Conservation (phyloP, 2,113 vertebrate species). For the Corvus hawaiiensis region DNA sequence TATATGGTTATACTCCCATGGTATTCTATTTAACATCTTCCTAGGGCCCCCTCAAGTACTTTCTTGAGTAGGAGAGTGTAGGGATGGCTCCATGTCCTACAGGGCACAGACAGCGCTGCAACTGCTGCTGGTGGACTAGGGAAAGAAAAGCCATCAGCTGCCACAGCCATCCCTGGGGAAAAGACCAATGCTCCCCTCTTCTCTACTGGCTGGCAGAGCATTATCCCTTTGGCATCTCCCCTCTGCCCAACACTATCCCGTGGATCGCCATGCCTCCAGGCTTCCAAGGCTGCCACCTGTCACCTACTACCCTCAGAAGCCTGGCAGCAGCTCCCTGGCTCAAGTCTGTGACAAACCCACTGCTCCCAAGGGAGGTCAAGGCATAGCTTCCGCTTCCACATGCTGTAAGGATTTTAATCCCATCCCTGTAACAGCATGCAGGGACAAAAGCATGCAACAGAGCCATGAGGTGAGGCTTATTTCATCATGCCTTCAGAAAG, state of each 20-base stretch:
- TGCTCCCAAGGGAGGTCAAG: not conserved
- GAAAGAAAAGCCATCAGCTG: not conserved
- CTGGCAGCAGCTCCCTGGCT: not conserved
- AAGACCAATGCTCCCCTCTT: not conserved
- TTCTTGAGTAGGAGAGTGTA: not conserved
- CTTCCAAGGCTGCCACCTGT: not conserved
- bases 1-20: not conserved
- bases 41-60: not conserved
- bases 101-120: not conserved
- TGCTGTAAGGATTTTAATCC: not conserved
- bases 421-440: not conserved
- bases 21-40: not conserved
- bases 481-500: not conserved
- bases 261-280: not conserved
- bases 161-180: not conserved
- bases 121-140: not conserved
- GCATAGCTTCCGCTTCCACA: not conserved
- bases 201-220: not conserved
- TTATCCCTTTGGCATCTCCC: not conserved
- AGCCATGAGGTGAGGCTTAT: not conserved
- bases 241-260: not conserved
- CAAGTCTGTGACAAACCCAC: not conserved
- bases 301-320: not conserved
- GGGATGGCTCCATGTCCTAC: not conserved
- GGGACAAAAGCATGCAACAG: not conserved